Evolutionary conservation across 2,113 vertebrate genomes (phyloP).

Genomic region (Uria lomvia): DNA sequence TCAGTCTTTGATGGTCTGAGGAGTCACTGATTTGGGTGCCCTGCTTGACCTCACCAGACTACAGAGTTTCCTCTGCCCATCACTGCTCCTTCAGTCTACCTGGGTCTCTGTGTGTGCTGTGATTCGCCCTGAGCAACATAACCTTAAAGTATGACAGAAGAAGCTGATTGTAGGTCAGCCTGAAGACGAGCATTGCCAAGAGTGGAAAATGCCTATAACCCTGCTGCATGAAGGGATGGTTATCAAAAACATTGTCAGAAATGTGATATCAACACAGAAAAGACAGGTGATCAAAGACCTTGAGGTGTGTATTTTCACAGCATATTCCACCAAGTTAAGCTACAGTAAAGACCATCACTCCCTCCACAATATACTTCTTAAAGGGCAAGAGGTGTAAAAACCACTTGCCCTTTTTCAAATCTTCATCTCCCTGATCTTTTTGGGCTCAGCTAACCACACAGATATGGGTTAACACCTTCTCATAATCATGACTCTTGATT

Average conservation of each 20-base stretch:
- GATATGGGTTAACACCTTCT: background rate
- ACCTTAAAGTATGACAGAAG: background rate
- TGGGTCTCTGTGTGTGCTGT: rapidly evolving
- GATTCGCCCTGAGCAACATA: background rate
- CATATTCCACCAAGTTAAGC: background rate
- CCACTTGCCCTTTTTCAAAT: background rate
- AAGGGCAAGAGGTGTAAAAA: background rate
- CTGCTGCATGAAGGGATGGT: background rate
- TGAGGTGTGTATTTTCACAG: background rate
- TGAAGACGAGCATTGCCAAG: background rate
- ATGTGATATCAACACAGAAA: background rate
- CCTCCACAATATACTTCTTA: background rate
- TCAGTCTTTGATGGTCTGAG: background rate
- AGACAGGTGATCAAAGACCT: background rate
- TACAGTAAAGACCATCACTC: background rate
- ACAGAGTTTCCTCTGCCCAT: background rate
- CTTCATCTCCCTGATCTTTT: background rate
- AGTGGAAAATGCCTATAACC: background rate
- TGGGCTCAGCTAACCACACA: background rate
- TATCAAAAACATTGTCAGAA: background rate
- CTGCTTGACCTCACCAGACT: background rate
- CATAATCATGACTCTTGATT: background rate
- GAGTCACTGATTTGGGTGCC: background rate
- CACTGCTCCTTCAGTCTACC: background rate
- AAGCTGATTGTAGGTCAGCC: background rate